Conservation (phyloP, 2,888 invertebrate genomes). For the Halictus ligatus region DNA sequence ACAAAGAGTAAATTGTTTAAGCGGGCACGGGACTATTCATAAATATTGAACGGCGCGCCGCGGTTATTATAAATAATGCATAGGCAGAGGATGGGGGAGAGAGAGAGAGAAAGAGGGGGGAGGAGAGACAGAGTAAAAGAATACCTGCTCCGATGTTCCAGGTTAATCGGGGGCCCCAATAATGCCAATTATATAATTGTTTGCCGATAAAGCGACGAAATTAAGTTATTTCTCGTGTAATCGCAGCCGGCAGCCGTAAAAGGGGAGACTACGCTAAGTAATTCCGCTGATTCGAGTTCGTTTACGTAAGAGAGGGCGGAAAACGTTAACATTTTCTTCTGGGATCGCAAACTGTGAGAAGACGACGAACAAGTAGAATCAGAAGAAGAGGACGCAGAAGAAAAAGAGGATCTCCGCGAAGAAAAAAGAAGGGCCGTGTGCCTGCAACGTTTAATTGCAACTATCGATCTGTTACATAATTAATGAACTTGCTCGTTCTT, state of each 20-base stretch:
- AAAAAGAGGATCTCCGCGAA: neutral
- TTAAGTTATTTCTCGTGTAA: constrained; percentile 30
- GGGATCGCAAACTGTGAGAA: neutral
- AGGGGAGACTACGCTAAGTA: neutral
- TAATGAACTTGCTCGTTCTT: constrained; percentile 34
- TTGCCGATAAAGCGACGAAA: constrained; percentile 36
- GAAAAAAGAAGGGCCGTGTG: neutral
- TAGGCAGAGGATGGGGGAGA: neutral
- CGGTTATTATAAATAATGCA: constrained; percentile 15
- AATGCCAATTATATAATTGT: constrained; percentile 37
- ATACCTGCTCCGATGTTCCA: neutral
- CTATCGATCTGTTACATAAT: constrained; percentile 49
- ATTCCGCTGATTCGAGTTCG: constrained; percentile 27
- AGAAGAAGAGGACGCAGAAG: neutral
- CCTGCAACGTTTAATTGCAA: constrained; percentile 34
- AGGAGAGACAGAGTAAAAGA: neutral
- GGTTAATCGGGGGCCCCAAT: constrained; percentile 28
- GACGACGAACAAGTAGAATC: neutral
- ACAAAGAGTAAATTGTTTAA: constrained; percentile 20
- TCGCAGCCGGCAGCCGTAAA: constrained; percentile 7
- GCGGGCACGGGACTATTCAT: constrained; percentile 23
- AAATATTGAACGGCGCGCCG: constrained; percentile 25
- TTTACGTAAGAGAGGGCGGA: constrained; percentile 34
- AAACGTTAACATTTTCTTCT: constrained; percentile 34
- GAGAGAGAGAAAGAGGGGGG: no score